These are phyloP conservation scores for Akabosia matsudoensis DNA, from an alignment of 1,140 invertebrate species.

Conservation along the genomic window DNA sequence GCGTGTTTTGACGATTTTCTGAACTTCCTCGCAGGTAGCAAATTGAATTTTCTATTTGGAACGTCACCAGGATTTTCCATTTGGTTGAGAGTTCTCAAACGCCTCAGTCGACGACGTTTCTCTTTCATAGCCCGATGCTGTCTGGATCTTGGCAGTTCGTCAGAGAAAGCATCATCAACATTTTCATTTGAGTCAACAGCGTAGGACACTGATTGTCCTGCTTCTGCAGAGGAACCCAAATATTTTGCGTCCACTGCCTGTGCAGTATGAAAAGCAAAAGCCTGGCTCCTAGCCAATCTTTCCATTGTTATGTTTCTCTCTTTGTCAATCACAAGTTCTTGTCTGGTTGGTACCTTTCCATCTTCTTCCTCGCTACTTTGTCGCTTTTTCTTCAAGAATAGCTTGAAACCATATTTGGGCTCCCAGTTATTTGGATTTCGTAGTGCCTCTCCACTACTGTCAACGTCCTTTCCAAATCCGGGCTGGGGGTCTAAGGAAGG, in stretches of 20 bases:
- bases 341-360: neutral
- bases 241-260: neutral
- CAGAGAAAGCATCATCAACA: neutral
- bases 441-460: neutral
- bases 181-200: neutral
- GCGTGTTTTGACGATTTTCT: too few relatives aligned
- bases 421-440: neutral
- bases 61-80: neutral
- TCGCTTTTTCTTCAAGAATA: neutral
- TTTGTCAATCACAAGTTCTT: conserved; percentile 1
- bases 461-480: neutral
- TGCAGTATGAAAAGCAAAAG: neutral
- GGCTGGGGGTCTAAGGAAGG: neutral
- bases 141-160: neutral
- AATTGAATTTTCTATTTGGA: too few relatives aligned
- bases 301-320: neutral
- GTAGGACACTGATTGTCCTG: neutral
- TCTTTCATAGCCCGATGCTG: conserved; percentile 5
- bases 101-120: neutral
- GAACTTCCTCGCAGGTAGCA: too few relatives aligned
- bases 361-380: neutral
- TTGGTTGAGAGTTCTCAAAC: neutral
- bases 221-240: neutral
- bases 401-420: neutral
- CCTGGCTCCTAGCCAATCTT: neutral